phyloP scores from a whole-genome alignment of 2,113 vertebrate species.

The Semicossyphus pulcher region DNA sequence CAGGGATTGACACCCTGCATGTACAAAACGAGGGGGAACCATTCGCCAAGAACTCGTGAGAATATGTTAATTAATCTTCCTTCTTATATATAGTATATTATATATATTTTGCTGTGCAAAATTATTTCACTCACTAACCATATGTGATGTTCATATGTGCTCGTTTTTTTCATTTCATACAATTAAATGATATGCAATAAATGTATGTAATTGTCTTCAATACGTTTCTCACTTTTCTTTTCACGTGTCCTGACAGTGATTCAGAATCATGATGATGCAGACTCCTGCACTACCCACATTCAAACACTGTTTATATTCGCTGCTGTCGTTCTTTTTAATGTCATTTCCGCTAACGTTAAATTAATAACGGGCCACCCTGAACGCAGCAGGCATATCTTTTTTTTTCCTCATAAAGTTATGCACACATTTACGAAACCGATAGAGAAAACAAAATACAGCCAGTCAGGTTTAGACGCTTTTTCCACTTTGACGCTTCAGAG shows the following conservation, averaged over 20 bases:
- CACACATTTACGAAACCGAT: not conserved
- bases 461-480: not conserved
- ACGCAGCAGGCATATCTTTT: not conserved
- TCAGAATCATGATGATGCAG: not conserved
- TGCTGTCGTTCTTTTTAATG: not conserved
- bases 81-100: slow-evolving; percentile 85
- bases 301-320: slow-evolving; percentile 3
- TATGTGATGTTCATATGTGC: slow-evolving; percentile 99
- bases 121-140: slow-evolving; percentile 99
- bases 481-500: not conserved
- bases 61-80: slow-evolving; percentile 95
- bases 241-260: slow-evolving; percentile 51
- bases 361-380: slow-evolving; percentile 8
- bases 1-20: slow-evolving; percentile 98
- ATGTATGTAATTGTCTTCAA: slow-evolving; percentile 83
- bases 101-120: slow-evolving; percentile 99
- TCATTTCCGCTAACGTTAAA: not conserved
- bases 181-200: slow-evolving; percentile 88
- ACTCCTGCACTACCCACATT: slow-evolving; percentile 12
- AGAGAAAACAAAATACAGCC: not conserved
- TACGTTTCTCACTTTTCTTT: slow-evolving; percentile 79
- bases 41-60: slow-evolving; percentile 90
- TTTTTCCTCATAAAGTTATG: not conserved
- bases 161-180: slow-evolving; percentile 91
- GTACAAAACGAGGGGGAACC: slow-evolving; percentile 91